These are phyloP conservation scores for Dromiciops gliroides DNA, from an alignment of 2,113 vertebrate species.

Conservation along the genomic window DNA sequence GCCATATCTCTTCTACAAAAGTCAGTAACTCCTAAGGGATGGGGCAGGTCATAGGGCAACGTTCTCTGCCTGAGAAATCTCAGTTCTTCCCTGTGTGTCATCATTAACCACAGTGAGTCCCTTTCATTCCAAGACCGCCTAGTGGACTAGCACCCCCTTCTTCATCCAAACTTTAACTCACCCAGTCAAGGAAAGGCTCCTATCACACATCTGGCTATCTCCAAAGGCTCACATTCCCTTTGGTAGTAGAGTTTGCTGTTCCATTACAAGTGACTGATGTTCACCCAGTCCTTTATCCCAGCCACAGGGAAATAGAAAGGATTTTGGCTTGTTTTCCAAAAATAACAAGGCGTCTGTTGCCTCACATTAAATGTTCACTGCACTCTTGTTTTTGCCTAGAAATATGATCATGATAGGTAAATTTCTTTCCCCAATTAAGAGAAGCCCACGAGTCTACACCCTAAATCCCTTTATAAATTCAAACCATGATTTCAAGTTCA, in stretches of 20 bases:
- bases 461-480: not conserved
- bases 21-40: not conserved
- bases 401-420: not conserved
- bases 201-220: not conserved
- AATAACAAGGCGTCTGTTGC: not conserved
- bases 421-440: not conserved
- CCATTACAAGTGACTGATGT: too few species aligned
- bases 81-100: not conserved
- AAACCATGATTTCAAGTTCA: conserved; percentile 31
- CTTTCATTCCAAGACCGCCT: not conserved
- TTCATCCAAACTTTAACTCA: not conserved
- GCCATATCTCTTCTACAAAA: not conserved
- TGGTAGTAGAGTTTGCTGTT: too few species aligned
- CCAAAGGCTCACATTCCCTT: not conserved
- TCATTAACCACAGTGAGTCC: not conserved
- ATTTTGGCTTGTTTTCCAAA: not conserved
- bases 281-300: not conserved
- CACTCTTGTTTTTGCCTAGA: not conserved
- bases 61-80: too few species aligned
- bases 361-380: not conserved
- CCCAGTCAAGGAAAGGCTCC: not conserved
- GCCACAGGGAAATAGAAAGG: not conserved
- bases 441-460: not conserved
- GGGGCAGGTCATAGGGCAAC: too few species aligned
- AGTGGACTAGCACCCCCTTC: not conserved